Evolutionary conservation across 2,888 invertebrate species (phyloP), one percentile per base, ranked within the genome.

Genomic region (Bunonema sp.): DNA sequence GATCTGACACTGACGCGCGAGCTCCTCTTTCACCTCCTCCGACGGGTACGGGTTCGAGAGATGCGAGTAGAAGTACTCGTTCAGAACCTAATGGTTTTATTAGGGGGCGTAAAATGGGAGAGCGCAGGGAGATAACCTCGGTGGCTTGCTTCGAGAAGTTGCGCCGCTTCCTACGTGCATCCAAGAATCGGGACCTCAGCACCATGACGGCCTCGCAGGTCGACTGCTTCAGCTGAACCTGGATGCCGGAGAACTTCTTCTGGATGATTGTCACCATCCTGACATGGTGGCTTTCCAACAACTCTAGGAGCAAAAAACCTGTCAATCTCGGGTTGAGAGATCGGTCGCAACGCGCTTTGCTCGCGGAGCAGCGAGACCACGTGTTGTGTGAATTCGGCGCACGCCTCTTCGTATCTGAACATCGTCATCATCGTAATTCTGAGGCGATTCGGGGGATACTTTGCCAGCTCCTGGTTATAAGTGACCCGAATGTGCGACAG

Each of bases 121-220:
- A 4, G 3, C 3, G 5, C 12, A 19, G 22, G 1, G 33, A 2
- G 22, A 1, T 12, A 18, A 33, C 10, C 34, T 97, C 93, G 21
- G 93, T 93, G 41, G 93, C 93, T 73, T 93, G 91, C 77, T 97
- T 97, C 78, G 89, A 91, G 75, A 97, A 97, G 76, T 97, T 97
- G 67, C 93, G 80, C 59, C 93, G 80, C 74, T 97, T 97, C 76
- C 71, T 26, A 61, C 60, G 63, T 43, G 67, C 67, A 45, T 67
- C 67, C 28, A 67, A 41, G 46, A 67, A 67, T 33, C 65, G 49
- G 52, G 87, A 87, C 68, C 88, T 79, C 50, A 97, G 78, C 57
- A 97, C 93, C 97, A 97, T 97, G 57, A 97, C 93, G 34, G 93
- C 93, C 72, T 97, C 97, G 71, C 97, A 97, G 32, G 93, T 97